Base-by-base conservation (phyloP, 2,888 invertebrate genomes). In the Athripsodes cinereus region DNA sequence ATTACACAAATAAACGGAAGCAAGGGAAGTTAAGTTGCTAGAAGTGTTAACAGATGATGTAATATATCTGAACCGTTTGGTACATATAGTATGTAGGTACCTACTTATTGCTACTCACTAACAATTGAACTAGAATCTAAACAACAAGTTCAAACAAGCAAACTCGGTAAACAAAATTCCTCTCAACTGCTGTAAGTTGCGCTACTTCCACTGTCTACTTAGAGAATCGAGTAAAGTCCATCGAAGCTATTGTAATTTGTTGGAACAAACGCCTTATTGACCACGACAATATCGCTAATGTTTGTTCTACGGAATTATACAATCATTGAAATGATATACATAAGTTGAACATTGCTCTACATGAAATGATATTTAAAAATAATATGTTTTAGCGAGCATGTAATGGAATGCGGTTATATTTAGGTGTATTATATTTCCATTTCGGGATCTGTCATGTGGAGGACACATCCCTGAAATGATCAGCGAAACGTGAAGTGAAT, bases 131-230 rank as follows among this genome's bases (percentile, higher is more conserved):
- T 8, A 16, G 16, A 40, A 55, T 54, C 62, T 62, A 59, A 62
- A 62, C 59, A 50, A 57, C 59, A 49, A 59, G 52, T 48, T 52
- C 62, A 59, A 60, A 62, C 57, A 62, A 52, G 53, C 61, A 53
- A 61, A 56, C 61, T 55, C 53, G 22, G 58, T 53, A 50, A 52
- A 35, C 40, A 13, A 40, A 40, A 40, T 40, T 8, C 13, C 40
- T n/a, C 13, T 3, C 3, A 13, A 40, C 40, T 40, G 16, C 5
- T 16, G 16, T 40, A 3, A 26, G 26, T 6, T n/a, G 10, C 26
- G 26, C 40, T 40, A 13, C 13, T 40, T 5, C 3, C 13, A 40
- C 13, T 40, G 40, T 40, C 40, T 13, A 13, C 8, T 13, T 40
- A 13, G n/a, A 13, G 40, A 40, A 40, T 40, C 40, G 5, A 40